Base-by-base conservation (phyloP, 2,113 vertebrate genomes). In the Rostratula benghalensis region DNA sequence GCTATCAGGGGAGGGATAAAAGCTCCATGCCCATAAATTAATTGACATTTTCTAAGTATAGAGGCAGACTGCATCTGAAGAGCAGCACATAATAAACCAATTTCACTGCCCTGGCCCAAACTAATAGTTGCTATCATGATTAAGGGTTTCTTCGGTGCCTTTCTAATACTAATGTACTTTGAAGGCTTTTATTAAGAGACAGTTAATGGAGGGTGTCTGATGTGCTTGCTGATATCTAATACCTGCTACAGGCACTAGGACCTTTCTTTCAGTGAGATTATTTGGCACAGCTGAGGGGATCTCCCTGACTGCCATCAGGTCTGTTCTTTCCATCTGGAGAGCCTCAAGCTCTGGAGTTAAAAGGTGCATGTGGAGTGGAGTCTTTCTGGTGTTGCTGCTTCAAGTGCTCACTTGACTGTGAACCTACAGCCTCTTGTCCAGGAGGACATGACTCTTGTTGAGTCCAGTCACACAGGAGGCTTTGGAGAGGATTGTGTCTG, bases 11-110 rank as follows among this genome's bases (percentile, higher is more conserved):
- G 73, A 91, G 39, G 35, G 68, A 90, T 87, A 96, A 97, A 94
- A 96, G 45, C 69, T 88, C 54, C 30, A 19, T 23, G 86, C 77
- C 83, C 70, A 73, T 91, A 94, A 83, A 83, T 92, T 83, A 96
- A 95, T 89, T 81, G 83, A 80, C 69, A 90, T 94, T 97, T 96
- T 83, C 73, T 93, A 91, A 87, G 57, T 82, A 53, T 7, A 89
- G 81, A 92, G 65, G 74, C 92, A 92, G 80, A 67, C 56, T 87
- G 68, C 2, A 0, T 68, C 79, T 79, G 88, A 97, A 85, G 45
- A 90, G 48, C 85, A 92, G 78, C 69, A 56, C 45, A 54, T 89
- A 94, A 93, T 75, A 89, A 96, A 87, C 61, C 87, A 82, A 16
- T 94, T 97, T 86, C 82, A 48, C 46, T 94, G 84, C 46, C 84